These are phyloP conservation scores for Trypoxylus dichotomus DNA, from an alignment of 1,140 invertebrate species.

Conservation along the genomic window DNA sequence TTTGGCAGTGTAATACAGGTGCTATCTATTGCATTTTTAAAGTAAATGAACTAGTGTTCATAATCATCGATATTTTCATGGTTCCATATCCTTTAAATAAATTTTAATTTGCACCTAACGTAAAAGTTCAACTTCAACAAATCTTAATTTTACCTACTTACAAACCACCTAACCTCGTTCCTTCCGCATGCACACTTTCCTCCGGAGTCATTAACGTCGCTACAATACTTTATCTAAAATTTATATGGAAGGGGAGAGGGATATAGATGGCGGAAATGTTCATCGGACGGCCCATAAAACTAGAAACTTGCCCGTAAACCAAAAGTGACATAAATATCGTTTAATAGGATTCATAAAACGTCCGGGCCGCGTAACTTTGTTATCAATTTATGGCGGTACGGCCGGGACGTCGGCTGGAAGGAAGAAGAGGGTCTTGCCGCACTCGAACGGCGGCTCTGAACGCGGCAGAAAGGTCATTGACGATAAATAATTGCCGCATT, in stretches of 20 bases:
- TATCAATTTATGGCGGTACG: constrained; percentile 16
- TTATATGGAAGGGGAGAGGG: not conserved
- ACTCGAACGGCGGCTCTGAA: not conserved
- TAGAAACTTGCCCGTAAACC: constrained; percentile 12
- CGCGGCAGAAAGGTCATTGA: not conserved
- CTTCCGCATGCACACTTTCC: not conserved
- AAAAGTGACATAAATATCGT: constrained; percentile 25
- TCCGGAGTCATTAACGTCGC: not conserved
- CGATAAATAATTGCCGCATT: constrained; percentile 19
- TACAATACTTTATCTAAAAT: not conserved
- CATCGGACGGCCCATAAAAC: constrained; percentile 3
- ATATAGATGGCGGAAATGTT: not conserved
- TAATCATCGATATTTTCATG: not conserved
- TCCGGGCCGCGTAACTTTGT: constrained; percentile 2
- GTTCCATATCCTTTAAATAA: not conserved
- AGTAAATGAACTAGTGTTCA: no score
- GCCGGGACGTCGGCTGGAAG: not conserved
- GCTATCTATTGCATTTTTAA: no score
- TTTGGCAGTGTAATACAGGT: no score
- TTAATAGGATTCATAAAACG: constrained; percentile 23
- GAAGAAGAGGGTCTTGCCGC: not conserved
- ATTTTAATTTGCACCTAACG: not conserved
- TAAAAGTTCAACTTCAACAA: not conserved
- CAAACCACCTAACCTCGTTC: not conserved
- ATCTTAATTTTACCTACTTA: not conserved